Conservation (phyloP, 2,888 invertebrate genomes). For the Elmis aenea region DNA sequence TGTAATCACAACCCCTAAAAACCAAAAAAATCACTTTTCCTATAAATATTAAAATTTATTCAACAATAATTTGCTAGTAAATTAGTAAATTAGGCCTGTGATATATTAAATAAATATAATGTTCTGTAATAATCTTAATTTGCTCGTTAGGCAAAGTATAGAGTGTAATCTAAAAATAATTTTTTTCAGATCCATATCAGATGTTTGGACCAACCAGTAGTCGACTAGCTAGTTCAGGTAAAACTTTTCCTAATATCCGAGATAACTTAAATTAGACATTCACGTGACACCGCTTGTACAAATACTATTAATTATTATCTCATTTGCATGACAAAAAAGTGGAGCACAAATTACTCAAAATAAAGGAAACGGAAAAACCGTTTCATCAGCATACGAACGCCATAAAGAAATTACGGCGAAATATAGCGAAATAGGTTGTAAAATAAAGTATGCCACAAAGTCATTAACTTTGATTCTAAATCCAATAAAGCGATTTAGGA, state of each 20-base stretch:
- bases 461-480: slow-evolving; percentile 19
- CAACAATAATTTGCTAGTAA: no score
- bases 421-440: slow-evolving; percentile 3
- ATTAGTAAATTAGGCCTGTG: no score
- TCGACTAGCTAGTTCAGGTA: slow-evolving; percentile 92
- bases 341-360: slow-evolving; percentile 8
- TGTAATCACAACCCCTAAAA: no score
- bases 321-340: slow-evolving; percentile 11
- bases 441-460: slow-evolving; percentile 12
- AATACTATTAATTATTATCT: slow-evolving; percentile 13
- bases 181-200: slow-evolving; percentile 92
- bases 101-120: no score
- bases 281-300: no score
- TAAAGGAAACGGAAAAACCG: slow-evolving; percentile 14
- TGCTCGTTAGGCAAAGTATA: no score
- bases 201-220: slow-evolving; percentile 97
- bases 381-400: slow-evolving; percentile 15
- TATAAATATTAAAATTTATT: no score
- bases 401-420: slow-evolving; percentile 18
- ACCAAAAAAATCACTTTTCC: no score
- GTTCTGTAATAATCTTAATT: no score
- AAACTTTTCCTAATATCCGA: slow-evolving; percentile 31
- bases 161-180: slow-evolving; percentile 8
- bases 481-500: slow-evolving; percentile 20
- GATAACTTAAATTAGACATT: no score